Percentiles rank a stretch among this genome's conserved stretches.
These are phyloP conservation scores for Irena cyanogastra DNA, from an alignment of 2,113 vertebrate species.

Conservation along the genomic window DNA sequence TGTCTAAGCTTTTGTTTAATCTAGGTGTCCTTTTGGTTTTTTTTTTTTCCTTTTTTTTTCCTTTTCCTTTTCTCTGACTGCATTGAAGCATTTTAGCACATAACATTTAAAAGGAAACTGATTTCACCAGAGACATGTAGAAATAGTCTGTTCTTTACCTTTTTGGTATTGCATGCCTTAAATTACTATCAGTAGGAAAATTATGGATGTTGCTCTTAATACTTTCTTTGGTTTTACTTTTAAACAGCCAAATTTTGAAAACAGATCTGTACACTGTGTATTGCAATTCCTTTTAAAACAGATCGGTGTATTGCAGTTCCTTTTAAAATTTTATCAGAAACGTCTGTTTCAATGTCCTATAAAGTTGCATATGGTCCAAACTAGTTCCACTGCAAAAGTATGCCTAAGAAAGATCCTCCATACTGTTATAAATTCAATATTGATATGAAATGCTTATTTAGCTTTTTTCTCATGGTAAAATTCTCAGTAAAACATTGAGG, in stretches of 20 bases:
- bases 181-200: neutral
- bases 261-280: neutral
- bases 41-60: neutral
- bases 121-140: neutral
- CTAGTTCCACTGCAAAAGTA: neutral
- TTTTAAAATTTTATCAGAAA: neutral
- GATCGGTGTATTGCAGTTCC: neutral
- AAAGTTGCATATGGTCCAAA: neutral
- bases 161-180: neutral
- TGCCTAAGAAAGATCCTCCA: neutral
- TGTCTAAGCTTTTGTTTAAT: constrained; percentile 27
- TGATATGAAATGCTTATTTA: neutral
- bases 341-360: neutral
- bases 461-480: neutral
- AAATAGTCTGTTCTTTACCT: neutral
- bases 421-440: neutral
- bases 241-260: neutral
- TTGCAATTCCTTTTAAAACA: neutral
- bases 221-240: neutral
- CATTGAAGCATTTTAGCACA: neutral
- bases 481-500: neutral
- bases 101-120: neutral
- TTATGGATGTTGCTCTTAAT: neutral
- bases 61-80: neutral
- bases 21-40: neutral